Evolutionary conservation across 2,888 invertebrate genomes (phyloP).

Genomic region (Dusona sp.): DNA sequence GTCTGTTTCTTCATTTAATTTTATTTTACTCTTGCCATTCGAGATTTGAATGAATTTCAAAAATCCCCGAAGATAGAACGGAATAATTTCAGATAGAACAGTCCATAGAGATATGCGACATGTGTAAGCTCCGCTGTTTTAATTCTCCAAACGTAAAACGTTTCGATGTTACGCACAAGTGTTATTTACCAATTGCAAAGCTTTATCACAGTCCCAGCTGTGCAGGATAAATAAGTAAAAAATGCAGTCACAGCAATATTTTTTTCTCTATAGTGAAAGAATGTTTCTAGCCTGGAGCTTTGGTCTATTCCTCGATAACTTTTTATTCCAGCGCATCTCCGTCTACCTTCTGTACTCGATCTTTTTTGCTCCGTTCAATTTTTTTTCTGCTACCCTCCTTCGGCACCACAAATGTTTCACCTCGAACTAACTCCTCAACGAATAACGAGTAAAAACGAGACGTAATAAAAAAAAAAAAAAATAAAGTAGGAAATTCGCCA

Average conservation of each 20-base stretch:
- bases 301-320: neutral
- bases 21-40: neutral
- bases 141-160: neutral
- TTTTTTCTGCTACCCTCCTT: neutral
- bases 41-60: neutral
- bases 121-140: neutral
- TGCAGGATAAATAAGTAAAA: constrained; percentile 1
- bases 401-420: neutral
- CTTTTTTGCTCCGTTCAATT: neutral
- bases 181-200: constrained; percentile 24
- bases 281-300: neutral
- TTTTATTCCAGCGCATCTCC: neutral
- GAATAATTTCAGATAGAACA: neutral
- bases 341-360: neutral
- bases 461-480: neutral
- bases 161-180: neutral
- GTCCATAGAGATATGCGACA: neutral
- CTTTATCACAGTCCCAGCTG: constrained; percentile 10
- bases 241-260: neutral
- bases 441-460: constrained; percentile 28
- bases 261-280: neutral
- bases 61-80: neutral
- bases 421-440: constrained; percentile 9
- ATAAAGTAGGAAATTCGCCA: constrained; percentile 20
- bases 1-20: neutral